Evolutionary conservation across 2,113 vertebrate species (phyloP).

Genomic region (Lepisosteus osseus): DNA sequence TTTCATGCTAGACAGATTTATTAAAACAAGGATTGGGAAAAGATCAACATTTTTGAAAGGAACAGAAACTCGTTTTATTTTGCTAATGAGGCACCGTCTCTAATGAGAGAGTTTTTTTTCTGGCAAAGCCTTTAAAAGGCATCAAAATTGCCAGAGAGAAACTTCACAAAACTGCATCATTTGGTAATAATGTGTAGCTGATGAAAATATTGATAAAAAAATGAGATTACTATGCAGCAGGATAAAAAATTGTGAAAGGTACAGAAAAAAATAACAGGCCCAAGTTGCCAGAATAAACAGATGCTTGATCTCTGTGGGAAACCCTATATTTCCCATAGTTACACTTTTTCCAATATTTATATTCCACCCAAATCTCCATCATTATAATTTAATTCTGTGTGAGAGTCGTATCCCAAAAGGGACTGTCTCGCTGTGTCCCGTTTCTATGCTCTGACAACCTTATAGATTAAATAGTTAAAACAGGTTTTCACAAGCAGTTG

Average conservation of each 20-base stretch:
- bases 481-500: no score
- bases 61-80: no score
- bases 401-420: slow-evolving; percentile 1
- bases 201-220: slow-evolving; percentile 18
- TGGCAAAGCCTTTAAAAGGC: not conserved
- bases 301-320: slow-evolving; percentile 43
- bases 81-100: not conserved
- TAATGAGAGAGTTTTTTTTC: not conserved
- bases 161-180: not conserved
- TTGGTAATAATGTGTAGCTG: slow-evolving; percentile 1
- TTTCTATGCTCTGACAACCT: not conserved
- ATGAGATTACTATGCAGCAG: not conserved
- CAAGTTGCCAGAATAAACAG: slow-evolving; percentile 56
- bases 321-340: slow-evolving; percentile 56
- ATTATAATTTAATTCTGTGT: slow-evolving; percentile 37
- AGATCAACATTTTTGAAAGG: no score
- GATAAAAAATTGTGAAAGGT: not conserved
- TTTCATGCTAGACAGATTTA: no score
- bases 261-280: slow-evolving; percentile 5
- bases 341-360: slow-evolving; percentile 48
- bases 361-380: slow-evolving; percentile 43
- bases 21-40: no score
- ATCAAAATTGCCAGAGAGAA: not conserved
- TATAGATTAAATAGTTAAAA: no score
- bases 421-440: not conserved